Base-by-base conservation (phyloP, 2,888 invertebrate species). In the Athalia rosae region DNA sequence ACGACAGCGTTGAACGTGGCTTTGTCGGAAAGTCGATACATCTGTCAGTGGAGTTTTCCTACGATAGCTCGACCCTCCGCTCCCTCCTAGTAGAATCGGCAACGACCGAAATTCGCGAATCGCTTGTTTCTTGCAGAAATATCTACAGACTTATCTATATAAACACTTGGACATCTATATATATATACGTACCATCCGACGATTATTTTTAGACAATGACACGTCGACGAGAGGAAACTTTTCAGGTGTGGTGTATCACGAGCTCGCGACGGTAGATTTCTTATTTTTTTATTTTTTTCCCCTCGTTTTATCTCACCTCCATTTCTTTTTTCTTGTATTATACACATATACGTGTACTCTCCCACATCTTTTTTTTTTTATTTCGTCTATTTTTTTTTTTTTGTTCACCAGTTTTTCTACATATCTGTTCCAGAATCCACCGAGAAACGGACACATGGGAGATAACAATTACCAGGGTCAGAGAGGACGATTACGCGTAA, bases 401-500 rank as follows among this genome's bases (percentile, higher is more conserved):
- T 58, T 73, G 45, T 50, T 66, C 45, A 63, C n/a, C n/a, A 76
- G 9, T 41, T 13, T 58, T 48, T 53, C 50, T 41, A n/a, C 45
- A n/a, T 56, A 45, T 59, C 28, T 59, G 58, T 50, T 62, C 56
- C 45, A 56, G 71, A 77, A 77, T 67, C 79, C 77, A 56, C 79
- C 79, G 64, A 76, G 73, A 66, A 90, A 91, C 89, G 90, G 91
- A 86, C 90, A 90, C 82, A 90, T 90, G 85, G 91, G 91, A 82
- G 92, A 92, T 82, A 91, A 92, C 84, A 91, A 91, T 85, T 92
- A 91, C 86, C 88, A 87, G 84, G 89, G 86, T 81, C 85, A 90
- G 85, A 90, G 91, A 87, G 90, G 91, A 84, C 91, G 92, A 88
- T 91, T 91, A 85, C 92, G 92, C 91, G 93, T 93, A 89, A 92